Evolutionary conservation across 2,113 vertebrate species (phyloP).

Genomic region (Tamias sibiricus): DNA sequence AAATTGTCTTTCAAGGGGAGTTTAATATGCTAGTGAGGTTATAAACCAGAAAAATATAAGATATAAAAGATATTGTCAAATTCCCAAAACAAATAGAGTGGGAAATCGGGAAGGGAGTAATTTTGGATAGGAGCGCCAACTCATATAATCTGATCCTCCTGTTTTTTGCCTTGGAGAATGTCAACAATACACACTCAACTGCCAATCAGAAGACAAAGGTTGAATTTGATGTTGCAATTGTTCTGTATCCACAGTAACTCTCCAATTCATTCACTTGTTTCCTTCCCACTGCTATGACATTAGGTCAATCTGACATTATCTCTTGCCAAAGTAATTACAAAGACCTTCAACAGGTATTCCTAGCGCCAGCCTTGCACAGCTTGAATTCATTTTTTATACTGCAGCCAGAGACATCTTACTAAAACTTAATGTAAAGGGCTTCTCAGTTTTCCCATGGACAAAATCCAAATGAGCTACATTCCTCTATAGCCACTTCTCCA

Average conservation of each 20-base stretch:
- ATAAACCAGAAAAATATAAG: background rate
- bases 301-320: conserved; percentile 36
- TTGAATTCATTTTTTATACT: background rate
- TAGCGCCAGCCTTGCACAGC: background rate
- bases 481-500: background rate
- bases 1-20: background rate
- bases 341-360: background rate
- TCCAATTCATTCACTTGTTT: conserved; percentile 2
- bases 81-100: background rate
- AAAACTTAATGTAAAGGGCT: background rate
- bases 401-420: background rate
- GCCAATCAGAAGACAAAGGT: background rate
- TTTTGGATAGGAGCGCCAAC: background rate
- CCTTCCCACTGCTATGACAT: background rate
- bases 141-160: background rate
- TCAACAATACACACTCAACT: background rate
- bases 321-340: conserved; percentile 43
- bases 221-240: background rate
- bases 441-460: background rate
- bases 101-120: background rate
- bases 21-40: background rate
- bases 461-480: background rate
- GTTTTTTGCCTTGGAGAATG: background rate
- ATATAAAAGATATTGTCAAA: background rate
- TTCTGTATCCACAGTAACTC: background rate